Percentiles rank a stretch among this genome's conserved stretches.
Evolutionary conservation across 2,888 invertebrate genomes (phyloP).

Genomic region (Morinoia aosen): DNA sequence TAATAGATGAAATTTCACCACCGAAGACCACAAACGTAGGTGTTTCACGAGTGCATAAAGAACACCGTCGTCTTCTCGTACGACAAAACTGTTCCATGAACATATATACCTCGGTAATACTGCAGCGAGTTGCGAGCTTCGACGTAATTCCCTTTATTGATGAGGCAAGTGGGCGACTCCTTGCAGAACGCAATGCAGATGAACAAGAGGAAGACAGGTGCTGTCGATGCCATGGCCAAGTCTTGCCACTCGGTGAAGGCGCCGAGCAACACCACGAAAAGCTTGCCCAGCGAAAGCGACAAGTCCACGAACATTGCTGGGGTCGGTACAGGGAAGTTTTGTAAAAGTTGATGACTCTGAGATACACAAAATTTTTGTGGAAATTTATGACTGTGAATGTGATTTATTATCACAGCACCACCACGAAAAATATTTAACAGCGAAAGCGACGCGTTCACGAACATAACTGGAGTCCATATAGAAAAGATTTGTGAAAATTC

Average conservation of each 20-base stretch:
- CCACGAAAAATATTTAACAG: conserved; percentile 1
- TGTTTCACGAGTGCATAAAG: too few relatives aligned
- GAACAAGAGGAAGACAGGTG: neutral
- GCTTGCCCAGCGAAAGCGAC: conserved; percentile 30
- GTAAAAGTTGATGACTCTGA: neutral
- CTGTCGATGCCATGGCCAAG: neutral
- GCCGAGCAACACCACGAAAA: neutral
- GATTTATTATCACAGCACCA: neutral
- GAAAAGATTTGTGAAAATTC: neutral
- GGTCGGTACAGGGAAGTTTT: neutral
- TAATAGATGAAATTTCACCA: too few relatives aligned
- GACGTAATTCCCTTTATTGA: conserved; percentile 9
- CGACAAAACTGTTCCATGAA: neutral
- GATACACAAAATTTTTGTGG: too few relatives aligned
- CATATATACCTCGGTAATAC: neutral
- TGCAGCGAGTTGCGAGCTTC: neutral
- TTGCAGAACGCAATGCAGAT: neutral
- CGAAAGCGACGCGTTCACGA: conserved; percentile 6
- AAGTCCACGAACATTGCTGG: conserved; percentile 9
- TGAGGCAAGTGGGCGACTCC: conserved; percentile 10
- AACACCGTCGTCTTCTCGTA: too few relatives aligned
- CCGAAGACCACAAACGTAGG: too few relatives aligned
- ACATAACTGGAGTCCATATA: neutral
- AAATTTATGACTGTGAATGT: too few relatives aligned
- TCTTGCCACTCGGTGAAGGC: neutral